These are phyloP conservation scores for Ammodytes marinus DNA, from an alignment of 2,113 vertebrate genomes.

Conservation along the genomic window DNA sequence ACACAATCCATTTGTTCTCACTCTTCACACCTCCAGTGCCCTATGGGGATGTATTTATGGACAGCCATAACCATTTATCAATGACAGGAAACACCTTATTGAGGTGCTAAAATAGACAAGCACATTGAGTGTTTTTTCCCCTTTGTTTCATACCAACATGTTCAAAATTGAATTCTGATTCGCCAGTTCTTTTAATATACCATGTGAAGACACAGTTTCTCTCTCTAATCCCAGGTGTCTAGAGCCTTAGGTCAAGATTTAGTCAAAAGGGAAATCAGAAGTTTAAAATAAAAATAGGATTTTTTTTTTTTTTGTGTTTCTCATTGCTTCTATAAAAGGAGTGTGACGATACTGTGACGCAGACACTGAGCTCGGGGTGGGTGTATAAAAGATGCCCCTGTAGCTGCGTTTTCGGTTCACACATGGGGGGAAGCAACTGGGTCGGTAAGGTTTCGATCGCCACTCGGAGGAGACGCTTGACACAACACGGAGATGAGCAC, in stretches of 20 bases:
- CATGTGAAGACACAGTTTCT: too few relatives aligned
- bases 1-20: slow-evolving; percentile 18
- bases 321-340: slow-evolving; percentile 74
- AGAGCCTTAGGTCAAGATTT: too few relatives aligned
- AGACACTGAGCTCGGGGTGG: slow-evolving; percentile 31
- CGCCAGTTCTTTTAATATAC: not conserved
- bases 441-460: slow-evolving; percentile 18
- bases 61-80: slow-evolving; percentile 14
- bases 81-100: slow-evolving; percentile 30
- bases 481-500: slow-evolving; percentile 76
- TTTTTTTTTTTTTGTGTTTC: not conserved
- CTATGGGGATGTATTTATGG: slow-evolving; percentile 4
- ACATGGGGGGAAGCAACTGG: slow-evolving; percentile 53
- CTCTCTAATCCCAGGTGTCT: too few relatives aligned
- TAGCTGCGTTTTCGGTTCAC: slow-evolving; percentile 21
- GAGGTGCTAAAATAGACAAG: slow-evolving; percentile 20
- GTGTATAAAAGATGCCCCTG: slow-evolving; percentile 57
- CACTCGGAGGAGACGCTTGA: slow-evolving; percentile 38
- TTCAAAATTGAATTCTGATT: not conserved
- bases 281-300: not conserved
- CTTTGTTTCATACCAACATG: slow-evolving; percentile 8
- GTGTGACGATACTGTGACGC: slow-evolving; percentile 64
- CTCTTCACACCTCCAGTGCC: slow-evolving; percentile 4
- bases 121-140: not conserved
- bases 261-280: too few relatives aligned